phyloP scores from a whole-genome alignment of 2,113 vertebrate genomes.

The Gadus macrocephalus region DNA sequence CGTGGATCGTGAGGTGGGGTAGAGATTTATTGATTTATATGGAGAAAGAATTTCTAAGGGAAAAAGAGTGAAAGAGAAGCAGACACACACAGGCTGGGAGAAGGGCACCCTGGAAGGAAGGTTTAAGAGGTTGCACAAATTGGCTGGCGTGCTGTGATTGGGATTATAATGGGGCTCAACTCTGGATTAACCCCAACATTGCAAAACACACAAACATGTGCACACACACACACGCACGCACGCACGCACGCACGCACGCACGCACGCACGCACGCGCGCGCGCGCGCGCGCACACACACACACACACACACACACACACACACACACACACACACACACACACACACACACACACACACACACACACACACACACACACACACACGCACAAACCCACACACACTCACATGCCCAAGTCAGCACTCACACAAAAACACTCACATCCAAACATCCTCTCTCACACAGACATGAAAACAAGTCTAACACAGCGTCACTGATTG shows the following conservation, averaged over 20 bases:
- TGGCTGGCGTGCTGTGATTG: constrained; percentile 56
- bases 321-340: neutral
- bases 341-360: constrained; percentile 11
- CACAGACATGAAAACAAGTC: neutral
- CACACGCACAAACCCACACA: constrained; percentile 1
- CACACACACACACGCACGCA: neutral
- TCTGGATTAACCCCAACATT: constrained; percentile 50
- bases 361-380: constrained; percentile 18
- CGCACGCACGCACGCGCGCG: constrained; percentile 25
- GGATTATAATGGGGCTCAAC: constrained; percentile 58
- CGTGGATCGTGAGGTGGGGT: neutral
- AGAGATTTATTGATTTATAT: too few species aligned
- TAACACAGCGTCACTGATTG: constrained; percentile 52
- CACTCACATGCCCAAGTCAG: neutral
- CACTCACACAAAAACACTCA: constrained; percentile 5
- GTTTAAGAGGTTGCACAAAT: constrained; percentile 48
- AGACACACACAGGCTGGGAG: neutral
- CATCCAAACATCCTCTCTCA: constrained; percentile 7
- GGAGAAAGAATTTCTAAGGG: neutral
- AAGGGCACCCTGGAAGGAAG: constrained; percentile 9
- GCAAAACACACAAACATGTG: constrained; percentile 8
- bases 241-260: constrained; percentile 16
- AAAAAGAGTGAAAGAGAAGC: neutral
- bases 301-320: constrained; percentile 26
- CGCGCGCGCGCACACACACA: constrained; percentile 25